phyloP scores from a whole-genome alignment of 2,888 invertebrate species.

The Entomobrya multifasciata region DNA sequence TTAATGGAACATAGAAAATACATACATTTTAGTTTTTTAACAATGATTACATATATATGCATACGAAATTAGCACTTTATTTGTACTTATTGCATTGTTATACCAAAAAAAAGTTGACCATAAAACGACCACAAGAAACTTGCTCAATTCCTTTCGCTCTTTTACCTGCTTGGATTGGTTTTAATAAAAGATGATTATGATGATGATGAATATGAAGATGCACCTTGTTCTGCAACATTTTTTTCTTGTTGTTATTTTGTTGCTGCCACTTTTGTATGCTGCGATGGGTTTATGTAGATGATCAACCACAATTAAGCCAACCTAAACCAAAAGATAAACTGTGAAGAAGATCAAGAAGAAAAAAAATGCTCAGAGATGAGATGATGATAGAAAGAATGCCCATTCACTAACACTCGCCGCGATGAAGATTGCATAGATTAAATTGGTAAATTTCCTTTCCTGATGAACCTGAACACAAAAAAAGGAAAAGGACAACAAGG shows the following conservation, averaged over 20 bases:
- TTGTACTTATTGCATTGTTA: too few species aligned
- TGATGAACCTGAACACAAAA: conserved; percentile 27
- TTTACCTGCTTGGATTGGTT: conserved; percentile 21
- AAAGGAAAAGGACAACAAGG: conserved; percentile 42
- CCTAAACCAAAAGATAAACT: conserved; percentile 39
- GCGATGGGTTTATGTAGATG: neutral
- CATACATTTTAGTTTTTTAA: too few species aligned
- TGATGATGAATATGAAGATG: conserved; percentile 9
- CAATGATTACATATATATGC: too few species aligned
- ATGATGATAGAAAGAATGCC: conserved; percentile 17
- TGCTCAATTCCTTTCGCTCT: neutral
- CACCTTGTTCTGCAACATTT: conserved; percentile 40
- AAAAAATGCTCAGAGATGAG: neutral
- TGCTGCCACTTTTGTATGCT: neutral
- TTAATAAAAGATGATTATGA: conserved; percentile 12
- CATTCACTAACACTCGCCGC: conserved; percentile 31
- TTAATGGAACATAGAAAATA: neutral
- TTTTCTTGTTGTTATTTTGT: neutral
- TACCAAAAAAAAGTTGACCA: too few species aligned
- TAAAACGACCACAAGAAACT: conserved; percentile 23
- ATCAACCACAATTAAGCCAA: conserved; percentile 47
- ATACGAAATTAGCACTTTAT: conserved; percentile 46
- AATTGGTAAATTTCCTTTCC: conserved; percentile 34
- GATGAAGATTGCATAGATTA: conserved; percentile 20
- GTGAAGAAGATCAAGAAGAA: conserved; percentile 1